Percentiles rank a stretch among this genome's conserved stretches.
These are phyloP conservation scores for Isurus oxyrinchus DNA, from an alignment of 2,113 vertebrate genomes.

Conservation along the genomic window DNA sequence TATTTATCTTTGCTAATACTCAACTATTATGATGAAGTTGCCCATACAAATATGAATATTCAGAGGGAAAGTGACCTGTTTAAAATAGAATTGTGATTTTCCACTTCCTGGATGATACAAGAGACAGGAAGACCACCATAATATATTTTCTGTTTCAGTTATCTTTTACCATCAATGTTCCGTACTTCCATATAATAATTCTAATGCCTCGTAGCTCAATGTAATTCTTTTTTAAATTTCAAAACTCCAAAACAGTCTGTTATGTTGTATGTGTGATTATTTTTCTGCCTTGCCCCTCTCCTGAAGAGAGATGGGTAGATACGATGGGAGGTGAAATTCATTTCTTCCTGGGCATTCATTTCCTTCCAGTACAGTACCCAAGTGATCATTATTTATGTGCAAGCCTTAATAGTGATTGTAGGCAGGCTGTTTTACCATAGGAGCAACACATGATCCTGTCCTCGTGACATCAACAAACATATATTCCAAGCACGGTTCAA, in stretches of 20 bases:
- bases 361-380: neutral
- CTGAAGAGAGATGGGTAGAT: neutral
- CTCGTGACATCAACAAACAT: neutral
- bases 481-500: neutral
- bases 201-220: neutral
- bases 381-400: neutral
- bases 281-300: too few relatives aligned
- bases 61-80: neutral
- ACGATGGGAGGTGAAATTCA: neutral
- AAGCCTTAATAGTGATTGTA: neutral
- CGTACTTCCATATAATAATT: neutral
- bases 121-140: neutral
- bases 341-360: neutral
- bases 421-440: neutral
- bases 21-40: neutral
- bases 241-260: neutral
- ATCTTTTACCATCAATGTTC: neutral
- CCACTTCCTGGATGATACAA: neutral
- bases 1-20: neutral
- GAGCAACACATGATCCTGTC: neutral
- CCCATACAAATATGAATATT: neutral
- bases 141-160: neutral
- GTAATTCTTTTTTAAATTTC: neutral
- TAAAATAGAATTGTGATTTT: neutral
- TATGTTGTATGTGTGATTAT: neutral